Percentiles rank a stretch among this genome's conserved stretches.
Evolutionary conservation across 2,113 vertebrate genomes (phyloP).

Genomic region (Buteo buteo): DNA sequence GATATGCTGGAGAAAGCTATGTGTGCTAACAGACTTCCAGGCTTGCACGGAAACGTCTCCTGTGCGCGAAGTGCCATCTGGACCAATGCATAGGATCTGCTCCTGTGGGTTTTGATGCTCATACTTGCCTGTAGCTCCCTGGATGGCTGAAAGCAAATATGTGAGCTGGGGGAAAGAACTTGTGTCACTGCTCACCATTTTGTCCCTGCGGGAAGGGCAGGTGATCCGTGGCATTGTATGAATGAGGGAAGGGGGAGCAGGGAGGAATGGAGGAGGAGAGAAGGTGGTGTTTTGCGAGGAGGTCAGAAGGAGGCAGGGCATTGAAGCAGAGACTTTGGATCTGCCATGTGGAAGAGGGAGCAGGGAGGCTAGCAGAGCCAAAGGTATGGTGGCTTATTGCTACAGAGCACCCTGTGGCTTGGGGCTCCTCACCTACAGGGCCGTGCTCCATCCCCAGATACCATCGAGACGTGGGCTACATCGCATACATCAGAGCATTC

Average conservation of each 20-base stretch:
- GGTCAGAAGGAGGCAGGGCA: background rate
- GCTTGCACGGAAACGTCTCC: background rate
- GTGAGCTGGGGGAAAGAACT: background rate
- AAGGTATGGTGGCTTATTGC: background rate
- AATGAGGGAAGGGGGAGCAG: background rate
- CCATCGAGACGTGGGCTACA: background rate
- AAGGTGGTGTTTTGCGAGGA: background rate
- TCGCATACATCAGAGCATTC: background rate
- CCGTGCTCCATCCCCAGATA: accelerated
- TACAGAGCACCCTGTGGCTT: background rate
- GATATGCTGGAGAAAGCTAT: background rate
- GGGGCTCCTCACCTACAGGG: background rate
- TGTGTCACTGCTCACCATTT: background rate
- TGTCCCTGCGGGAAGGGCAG: background rate
- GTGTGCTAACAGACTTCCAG: background rate
- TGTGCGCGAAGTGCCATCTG: background rate
- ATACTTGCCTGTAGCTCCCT: too few relatives aligned
- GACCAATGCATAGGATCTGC: background rate
- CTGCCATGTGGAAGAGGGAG: background rate
- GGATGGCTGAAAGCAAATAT: too few relatives aligned
- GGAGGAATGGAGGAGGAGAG: background rate
- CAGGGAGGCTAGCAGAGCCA: background rate
- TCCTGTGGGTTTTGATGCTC: background rate
- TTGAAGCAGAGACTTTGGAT: background rate
- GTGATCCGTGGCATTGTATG: background rate